Conservation (phyloP, 2,888 invertebrate species). For the Cryptocheilus praepositus region DNA sequence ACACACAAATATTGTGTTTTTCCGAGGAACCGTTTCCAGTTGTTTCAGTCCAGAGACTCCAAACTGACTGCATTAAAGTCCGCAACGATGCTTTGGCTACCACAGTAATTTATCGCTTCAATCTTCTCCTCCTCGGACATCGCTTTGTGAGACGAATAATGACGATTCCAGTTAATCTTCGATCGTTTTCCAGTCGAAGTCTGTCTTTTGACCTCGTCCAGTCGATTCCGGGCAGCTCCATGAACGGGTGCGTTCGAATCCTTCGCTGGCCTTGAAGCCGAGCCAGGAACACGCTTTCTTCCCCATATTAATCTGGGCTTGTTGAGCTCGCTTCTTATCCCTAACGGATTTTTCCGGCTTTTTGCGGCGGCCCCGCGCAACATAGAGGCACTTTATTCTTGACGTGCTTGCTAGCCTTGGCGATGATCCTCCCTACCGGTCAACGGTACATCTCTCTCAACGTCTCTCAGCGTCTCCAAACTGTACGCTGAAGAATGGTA, state of each 20-base stretch:
- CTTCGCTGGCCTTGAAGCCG: conserved; percentile 34
- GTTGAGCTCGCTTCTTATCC: conserved; percentile 40
- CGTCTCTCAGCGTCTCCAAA: conserved; percentile 1
- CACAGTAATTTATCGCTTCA: too few species aligned
- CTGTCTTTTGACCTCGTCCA: too few species aligned
- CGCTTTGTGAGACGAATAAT: too few species aligned
- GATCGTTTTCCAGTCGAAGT: too few species aligned
- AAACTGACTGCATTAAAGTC: too few species aligned
- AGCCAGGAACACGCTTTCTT: conserved; percentile 41
- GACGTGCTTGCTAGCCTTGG: conserved; percentile 29
- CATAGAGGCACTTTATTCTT: conserved; percentile 32
- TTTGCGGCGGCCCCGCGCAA: conserved; percentile 35
- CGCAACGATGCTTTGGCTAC: too few species aligned
- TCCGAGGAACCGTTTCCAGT: too few species aligned
- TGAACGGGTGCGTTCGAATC: conserved; percentile 21
- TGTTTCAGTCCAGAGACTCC: too few species aligned
- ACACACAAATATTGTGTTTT: too few species aligned
- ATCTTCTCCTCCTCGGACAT: too few species aligned
- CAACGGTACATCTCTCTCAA: conserved; percentile 44
- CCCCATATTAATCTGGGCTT: conserved; percentile 45
- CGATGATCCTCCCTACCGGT: conserved; percentile 25
- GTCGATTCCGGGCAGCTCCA: neutral
- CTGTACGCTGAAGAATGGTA: too few species aligned
- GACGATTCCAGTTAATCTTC: too few species aligned
- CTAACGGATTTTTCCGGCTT: conserved; percentile 45